Conservation (phyloP, 2,113 vertebrate genomes). For the Neofelis nebulosa region DNA sequence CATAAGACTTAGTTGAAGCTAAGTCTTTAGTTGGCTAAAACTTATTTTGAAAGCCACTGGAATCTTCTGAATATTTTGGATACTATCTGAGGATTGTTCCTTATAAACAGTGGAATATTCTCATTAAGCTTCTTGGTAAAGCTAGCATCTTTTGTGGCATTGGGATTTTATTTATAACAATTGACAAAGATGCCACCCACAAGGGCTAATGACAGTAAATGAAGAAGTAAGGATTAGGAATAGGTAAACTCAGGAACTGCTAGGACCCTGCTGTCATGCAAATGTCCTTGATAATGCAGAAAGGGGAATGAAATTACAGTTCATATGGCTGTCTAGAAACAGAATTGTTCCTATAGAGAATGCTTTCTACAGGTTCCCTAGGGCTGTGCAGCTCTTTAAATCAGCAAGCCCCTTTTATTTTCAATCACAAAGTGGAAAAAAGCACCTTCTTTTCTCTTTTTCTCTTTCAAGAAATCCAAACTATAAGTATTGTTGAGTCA, state of each 20-base stretch:
- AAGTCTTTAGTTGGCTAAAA: background rate
- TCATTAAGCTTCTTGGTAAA: conserved; percentile 8
- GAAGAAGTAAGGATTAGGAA: conserved; percentile 33
- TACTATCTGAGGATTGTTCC: background rate
- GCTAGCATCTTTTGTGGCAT: background rate
- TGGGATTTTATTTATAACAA: conserved; percentile 25
- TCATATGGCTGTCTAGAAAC: conserved; percentile 47
- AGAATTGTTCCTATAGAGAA: conserved; percentile 40
- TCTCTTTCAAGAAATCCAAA: conserved; percentile 72
- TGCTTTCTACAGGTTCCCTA: conserved; percentile 65
- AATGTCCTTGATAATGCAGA: conserved; percentile 63
- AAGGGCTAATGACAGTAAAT: conserved; percentile 44
- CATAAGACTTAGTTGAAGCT: background rate
- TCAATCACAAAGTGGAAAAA: conserved; percentile 53
- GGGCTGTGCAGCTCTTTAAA: conserved; percentile 61
- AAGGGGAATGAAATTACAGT: conserved; percentile 52
- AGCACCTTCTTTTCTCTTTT: conserved; percentile 47
- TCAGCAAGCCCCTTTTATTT: conserved; percentile 77
- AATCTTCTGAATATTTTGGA: conserved; percentile 7
- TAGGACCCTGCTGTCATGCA: conserved; percentile 37
- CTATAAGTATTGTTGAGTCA: conserved; percentile 32
- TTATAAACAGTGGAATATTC: background rate
- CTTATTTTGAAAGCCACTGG: conserved; percentile 45
- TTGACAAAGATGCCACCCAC: conserved; percentile 53
- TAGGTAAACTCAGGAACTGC: conserved; percentile 32